Evolutionary conservation across 2,888 invertebrate genomes (phyloP).

Genomic region (Autographa pulchrina): DNA sequence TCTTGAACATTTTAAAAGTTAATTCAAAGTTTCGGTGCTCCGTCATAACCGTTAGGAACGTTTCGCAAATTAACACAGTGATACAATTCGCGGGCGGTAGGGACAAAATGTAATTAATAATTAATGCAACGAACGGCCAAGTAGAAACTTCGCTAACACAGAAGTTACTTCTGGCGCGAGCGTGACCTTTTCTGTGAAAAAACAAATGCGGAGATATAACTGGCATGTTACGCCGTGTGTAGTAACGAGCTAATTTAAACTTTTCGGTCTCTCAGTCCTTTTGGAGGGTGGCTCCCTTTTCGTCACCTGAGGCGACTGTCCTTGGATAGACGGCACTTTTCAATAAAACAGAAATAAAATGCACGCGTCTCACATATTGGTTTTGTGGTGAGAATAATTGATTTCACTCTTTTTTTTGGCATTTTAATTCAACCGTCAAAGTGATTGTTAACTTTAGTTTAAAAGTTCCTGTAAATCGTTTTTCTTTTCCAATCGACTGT

Average conservation of each 20-base stretch:
- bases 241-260: conserved; percentile 90
- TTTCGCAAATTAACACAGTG: conserved; percentile 69
- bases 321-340: conserved; percentile 76
- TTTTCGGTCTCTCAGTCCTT: conserved; percentile 84
- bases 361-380: conserved; percentile 59
- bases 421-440: conserved; percentile 27
- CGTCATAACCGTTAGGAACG: conserved; percentile 51
- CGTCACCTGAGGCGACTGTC: conserved; percentile 85
- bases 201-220: conserved; percentile 83
- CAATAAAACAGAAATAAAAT: conserved; percentile 78
- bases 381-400: conserved; percentile 52
- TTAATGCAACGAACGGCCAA: conserved; percentile 76
- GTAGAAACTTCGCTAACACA: conserved; percentile 77
- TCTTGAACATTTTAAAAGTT: conserved; percentile 45
- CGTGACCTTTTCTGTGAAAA: conserved; percentile 85
- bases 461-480: too few relatives aligned
- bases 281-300: conserved; percentile 76
- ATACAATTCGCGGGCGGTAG: conserved; percentile 55
- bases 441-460: not conserved
- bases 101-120: conserved; percentile 78
- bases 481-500: too few relatives aligned
- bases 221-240: conserved; percentile 82
- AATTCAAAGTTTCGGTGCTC: conserved; percentile 41
- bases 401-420: conserved; percentile 31
- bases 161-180: conserved; percentile 72